Evolutionary conservation across 2,797 vertebrate genomes (phyloP).

Genomic region (Macroramphosus scolopax): DNA sequence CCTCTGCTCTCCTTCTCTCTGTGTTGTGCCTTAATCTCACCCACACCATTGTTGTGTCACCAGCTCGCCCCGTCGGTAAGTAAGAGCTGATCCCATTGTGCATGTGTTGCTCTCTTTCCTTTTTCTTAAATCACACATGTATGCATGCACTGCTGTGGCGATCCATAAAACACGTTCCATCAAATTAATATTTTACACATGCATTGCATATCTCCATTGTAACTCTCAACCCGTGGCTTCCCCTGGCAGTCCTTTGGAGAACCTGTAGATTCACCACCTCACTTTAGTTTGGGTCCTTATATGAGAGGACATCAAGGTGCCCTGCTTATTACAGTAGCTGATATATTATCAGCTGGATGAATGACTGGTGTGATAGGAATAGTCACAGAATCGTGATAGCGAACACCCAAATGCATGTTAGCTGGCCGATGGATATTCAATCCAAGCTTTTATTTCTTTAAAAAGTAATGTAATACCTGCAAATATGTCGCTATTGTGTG

Average conservation of each 20-base stretch:
- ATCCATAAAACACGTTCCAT: conserved; percentile 62
- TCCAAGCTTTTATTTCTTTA: conserved; percentile 8
- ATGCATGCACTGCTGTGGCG: conserved; percentile 52
- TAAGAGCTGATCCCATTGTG: conserved; percentile 79
- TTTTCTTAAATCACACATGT: conserved; percentile 52
- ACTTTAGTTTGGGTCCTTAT: conserved; percentile 22
- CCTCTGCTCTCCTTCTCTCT: conserved; percentile 65
- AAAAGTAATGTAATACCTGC: conserved; percentile 1
- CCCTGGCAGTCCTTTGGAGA: conserved; percentile 7
- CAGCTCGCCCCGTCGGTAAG: conserved; percentile 98
- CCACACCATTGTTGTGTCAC: conserved; percentile 95
- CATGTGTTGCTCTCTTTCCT: conserved; percentile 59
- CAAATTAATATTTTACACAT: conserved; percentile 38
- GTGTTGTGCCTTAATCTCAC: conserved; percentile 79
- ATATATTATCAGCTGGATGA: conserved; percentile 43
- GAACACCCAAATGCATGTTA: conserved; percentile 56
- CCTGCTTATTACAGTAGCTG: conserved; percentile 12
- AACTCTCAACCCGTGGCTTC: conserved; percentile 42
- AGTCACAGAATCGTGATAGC: conserved; percentile 17
- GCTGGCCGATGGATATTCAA: conserved; percentile 20
- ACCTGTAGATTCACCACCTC: conserved; percentile 25
- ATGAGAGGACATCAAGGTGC: too few species aligned
- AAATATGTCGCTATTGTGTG: conserved; percentile 35
- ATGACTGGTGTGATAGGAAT: conserved; percentile 36
- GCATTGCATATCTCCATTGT: conserved; percentile 41